Conservation (phyloP, 1,140 invertebrate genomes). For the Maniola jurtina region DNA sequence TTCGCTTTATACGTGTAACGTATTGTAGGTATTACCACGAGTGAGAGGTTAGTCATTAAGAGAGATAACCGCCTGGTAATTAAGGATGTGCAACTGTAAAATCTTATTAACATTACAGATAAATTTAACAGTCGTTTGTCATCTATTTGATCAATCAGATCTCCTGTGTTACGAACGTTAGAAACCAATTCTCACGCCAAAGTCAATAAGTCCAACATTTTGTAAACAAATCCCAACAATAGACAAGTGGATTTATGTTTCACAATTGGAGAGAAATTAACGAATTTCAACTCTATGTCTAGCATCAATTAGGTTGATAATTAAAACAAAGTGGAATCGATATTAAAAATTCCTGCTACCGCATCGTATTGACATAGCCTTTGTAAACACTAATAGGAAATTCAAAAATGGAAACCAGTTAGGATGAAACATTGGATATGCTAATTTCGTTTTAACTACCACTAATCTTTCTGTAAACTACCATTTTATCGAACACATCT, state of each 20-base stretch:
- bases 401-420: slow-evolving; percentile 63
- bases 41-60: too few relatives aligned
- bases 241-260: slow-evolving; percentile 57
- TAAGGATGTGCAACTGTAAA: slow-evolving; percentile 20
- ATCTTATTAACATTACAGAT: slow-evolving; percentile 60
- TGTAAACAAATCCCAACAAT: slow-evolving; percentile 66
- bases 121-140: slow-evolving; percentile 45
- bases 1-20: too few relatives aligned
- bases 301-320: slow-evolving; percentile 24
- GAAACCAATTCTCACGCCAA: slow-evolving; percentile 67
- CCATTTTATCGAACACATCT: not conserved
- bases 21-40: too few relatives aligned
- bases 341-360: slow-evolving; percentile 51
- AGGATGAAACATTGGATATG: slow-evolving; percentile 70
- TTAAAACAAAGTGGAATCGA: slow-evolving; percentile 18
- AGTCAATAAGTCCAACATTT: slow-evolving; percentile 57
- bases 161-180: slow-evolving; percentile 51
- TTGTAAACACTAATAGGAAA: slow-evolving; percentile 65
- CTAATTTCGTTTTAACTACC: slow-evolving; percentile 49
- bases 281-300: slow-evolving; percentile 37
- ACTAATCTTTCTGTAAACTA: not conserved
- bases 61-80: too few relatives aligned
- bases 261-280: slow-evolving; percentile 33
- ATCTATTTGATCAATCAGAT: slow-evolving; percentile 45
- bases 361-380: slow-evolving; percentile 61